These are phyloP conservation scores for Rhaphigaster nebulosa DNA, from an alignment of 2,888 invertebrate genomes.

Conservation along the genomic window DNA sequence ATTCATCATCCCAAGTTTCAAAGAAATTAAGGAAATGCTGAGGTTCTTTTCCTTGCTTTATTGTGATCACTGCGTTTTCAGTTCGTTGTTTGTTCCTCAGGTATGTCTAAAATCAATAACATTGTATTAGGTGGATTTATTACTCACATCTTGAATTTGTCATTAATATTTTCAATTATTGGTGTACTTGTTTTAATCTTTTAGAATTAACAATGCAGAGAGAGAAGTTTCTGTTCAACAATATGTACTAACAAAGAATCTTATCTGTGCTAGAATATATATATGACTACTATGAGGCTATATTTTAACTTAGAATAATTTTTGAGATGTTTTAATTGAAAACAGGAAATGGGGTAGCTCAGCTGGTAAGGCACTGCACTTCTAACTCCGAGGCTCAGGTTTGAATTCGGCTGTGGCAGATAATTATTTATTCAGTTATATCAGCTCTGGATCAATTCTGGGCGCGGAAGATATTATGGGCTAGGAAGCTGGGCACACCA, in stretches of 20 bases:
- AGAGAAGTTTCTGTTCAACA: neutral
- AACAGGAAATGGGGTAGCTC: neutral
- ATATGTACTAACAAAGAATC: neutral
- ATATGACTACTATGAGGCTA: neutral
- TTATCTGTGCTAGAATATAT: neutral
- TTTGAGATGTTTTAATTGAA: neutral
- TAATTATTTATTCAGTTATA: constrained; percentile 17
- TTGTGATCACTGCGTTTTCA: constrained; percentile 73
- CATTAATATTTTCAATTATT: neutral
- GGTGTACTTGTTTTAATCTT: neutral
- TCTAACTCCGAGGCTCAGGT: neutral
- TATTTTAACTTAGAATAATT: neutral
- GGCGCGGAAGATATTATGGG: too few relatives aligned
- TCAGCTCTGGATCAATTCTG: neutral
- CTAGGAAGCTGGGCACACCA: neutral
- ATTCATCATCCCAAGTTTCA: constrained; percentile 77
- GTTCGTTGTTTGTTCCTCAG: constrained; percentile 77
- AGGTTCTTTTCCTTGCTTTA: constrained; percentile 84
- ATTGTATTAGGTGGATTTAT: neutral
- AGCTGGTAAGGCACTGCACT: too few relatives aligned
- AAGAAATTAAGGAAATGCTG: constrained; percentile 82
- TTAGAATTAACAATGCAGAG: neutral
- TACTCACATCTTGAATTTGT: neutral
- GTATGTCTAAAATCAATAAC: constrained; percentile 74
- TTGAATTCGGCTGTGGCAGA: neutral